Percentiles rank a stretch among this genome's conserved stretches.
These are phyloP conservation scores for Venustaconcha ellipsiformis DNA, from an alignment of 1,140 invertebrate species.

Conservation along the genomic window DNA sequence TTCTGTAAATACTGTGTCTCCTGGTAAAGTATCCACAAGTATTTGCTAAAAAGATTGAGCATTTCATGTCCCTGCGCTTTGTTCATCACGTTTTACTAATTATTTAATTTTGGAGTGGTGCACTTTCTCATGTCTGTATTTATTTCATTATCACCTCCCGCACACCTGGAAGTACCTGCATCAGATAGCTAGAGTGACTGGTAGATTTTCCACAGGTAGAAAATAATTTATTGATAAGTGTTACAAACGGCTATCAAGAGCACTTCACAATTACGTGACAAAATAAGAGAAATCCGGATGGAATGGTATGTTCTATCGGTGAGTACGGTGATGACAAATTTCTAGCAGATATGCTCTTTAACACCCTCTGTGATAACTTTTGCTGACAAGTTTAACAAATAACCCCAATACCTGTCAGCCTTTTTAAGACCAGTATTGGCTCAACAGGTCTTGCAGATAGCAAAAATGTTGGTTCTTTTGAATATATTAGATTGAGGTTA, in stretches of 20 bases:
- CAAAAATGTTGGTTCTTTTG: too few relatives aligned
- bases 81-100: neutral
- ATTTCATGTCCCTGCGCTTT: too few relatives aligned
- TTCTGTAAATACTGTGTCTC: too few relatives aligned
- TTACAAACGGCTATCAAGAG: constrained; percentile 37
- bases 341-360: constrained; percentile 20
- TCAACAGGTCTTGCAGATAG: too few relatives aligned
- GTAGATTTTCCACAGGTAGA: constrained; percentile 16
- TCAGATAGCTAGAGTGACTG: neutral
- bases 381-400: constrained; percentile 24
- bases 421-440: too few relatives aligned
- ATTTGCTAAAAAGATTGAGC: too few relatives aligned
- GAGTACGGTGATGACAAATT: neutral
- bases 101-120: constrained; percentile 3
- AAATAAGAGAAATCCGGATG: constrained; percentile 37
- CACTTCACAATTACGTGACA: constrained; percentile 55
- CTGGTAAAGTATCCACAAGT: too few relatives aligned
- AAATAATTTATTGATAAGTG: constrained; percentile 45
- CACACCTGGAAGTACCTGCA: neutral
- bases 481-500: too few relatives aligned
- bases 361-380: constrained; percentile 32
- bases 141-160: neutral
- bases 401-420: too few relatives aligned
- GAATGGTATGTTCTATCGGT: constrained; percentile 6
- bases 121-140: constrained; percentile 1